Conservation (phyloP, 2,113 vertebrate species). For the Gobiocypris rarus region DNA sequence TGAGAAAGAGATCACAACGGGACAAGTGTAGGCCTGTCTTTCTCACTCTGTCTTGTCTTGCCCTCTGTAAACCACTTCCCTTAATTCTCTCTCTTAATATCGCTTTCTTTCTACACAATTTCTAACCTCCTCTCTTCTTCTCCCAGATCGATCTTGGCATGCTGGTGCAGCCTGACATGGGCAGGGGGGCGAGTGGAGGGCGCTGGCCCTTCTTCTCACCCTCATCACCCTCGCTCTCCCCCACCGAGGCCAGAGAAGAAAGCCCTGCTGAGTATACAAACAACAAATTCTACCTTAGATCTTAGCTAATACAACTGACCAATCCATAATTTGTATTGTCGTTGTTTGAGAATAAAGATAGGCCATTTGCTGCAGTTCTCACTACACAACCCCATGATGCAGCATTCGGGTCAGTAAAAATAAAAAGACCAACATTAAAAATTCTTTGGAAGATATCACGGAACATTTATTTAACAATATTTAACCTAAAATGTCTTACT, state of each 20-base stretch:
- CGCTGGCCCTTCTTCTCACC: slow-evolving; percentile 83
- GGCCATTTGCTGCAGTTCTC: background rate
- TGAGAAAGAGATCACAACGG: slow-evolving; percentile 77
- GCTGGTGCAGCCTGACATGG: slow-evolving; percentile 73
- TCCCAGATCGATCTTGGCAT: slow-evolving; percentile 82
- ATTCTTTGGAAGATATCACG: too few relatives aligned
- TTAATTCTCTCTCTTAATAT: slow-evolving; percentile 13
- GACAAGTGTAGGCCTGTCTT: slow-evolving; percentile 48
- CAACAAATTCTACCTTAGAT: slow-evolving; percentile 87
- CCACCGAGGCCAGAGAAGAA: slow-evolving; percentile 70
- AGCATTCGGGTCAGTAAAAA: too few relatives aligned
- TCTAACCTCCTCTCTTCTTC: slow-evolving; percentile 70
- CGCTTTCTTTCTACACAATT: slow-evolving; percentile 41
- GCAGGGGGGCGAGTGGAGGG: slow-evolving; percentile 74
- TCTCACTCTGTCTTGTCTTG: slow-evolving; percentile 53
- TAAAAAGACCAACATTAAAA: too few relatives aligned
- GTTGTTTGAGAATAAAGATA: slow-evolving; percentile 79
- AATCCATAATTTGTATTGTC: slow-evolving; percentile 77
- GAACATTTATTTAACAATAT: too few relatives aligned
- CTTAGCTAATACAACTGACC: slow-evolving; percentile 86
- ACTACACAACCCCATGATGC: too few relatives aligned
- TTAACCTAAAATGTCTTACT: too few relatives aligned
- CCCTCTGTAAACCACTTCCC: slow-evolving; percentile 44
- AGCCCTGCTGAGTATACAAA: slow-evolving; percentile 89
- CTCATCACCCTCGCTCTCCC: slow-evolving; percentile 70